Evolutionary conservation across 2,888 invertebrate genomes (phyloP).

Genomic region (Agrotis ipsilon): DNA sequence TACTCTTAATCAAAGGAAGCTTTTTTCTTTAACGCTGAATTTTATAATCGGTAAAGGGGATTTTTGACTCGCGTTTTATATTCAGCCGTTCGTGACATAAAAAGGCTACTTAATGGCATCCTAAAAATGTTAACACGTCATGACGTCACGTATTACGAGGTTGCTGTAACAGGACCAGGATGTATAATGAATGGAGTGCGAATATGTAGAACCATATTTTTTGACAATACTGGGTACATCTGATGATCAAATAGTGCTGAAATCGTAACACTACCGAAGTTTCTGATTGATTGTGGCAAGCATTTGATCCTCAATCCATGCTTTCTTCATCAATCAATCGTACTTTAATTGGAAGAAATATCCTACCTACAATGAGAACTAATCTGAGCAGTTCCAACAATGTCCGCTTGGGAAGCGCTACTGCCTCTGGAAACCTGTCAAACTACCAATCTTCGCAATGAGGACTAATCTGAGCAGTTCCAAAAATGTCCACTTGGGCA

Average conservation of each 20-base stretch:
- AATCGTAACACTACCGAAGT: background rate
- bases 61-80: constrained; percentile 30
- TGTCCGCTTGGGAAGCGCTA: no score
- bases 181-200: constrained; percentile 29
- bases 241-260: background rate
- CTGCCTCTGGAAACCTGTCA: no score
- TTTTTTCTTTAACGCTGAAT: constrained; percentile 22
- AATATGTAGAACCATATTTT: background rate
- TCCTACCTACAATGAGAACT: no score
- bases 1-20: constrained; percentile 12
- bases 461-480: no score
- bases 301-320: no score
- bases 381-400: no score
- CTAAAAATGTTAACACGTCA: constrained; percentile 17
- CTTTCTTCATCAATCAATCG: background rate
- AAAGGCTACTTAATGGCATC: constrained; percentile 18
- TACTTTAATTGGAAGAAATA: background rate
- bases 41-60: constrained; percentile 16
- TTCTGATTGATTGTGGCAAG: no score
- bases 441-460: no score
- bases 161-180: background rate
- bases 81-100: constrained; percentile 7
- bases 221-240: background rate
- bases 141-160: constrained; percentile 2
- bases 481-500: no score